phyloP scores from a whole-genome alignment of 2,113 vertebrate species.

The Hippoglossus stenolepis region DNA sequence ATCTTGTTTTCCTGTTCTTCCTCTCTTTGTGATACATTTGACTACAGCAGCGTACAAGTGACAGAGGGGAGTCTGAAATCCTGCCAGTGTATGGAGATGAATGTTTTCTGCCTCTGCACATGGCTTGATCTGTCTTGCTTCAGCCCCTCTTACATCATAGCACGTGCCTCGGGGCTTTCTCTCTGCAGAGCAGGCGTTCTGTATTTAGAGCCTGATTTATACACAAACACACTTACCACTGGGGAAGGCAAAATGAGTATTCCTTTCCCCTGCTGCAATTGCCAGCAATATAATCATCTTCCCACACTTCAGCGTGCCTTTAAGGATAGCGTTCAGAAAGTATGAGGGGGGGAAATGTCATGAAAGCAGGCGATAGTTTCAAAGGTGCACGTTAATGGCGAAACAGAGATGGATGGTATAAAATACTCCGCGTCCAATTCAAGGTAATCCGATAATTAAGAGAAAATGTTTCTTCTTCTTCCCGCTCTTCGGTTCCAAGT shows the following conservation, averaged over 20 bases:
- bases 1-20: neutral
- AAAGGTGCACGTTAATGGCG: too few relatives aligned
- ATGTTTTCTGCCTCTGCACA: slow-evolving; percentile 58
- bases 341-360: neutral
- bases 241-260: slow-evolving; percentile 42
- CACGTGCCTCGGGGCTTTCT: slow-evolving; percentile 55
- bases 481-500: slow-evolving; percentile 1
- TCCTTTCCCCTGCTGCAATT: slow-evolving; percentile 31
- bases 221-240: slow-evolving; percentile 46
- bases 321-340: slow-evolving; percentile 40
- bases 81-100: slow-evolving; percentile 38
- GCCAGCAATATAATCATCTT: slow-evolving; percentile 67
- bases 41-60: slow-evolving; percentile 11
- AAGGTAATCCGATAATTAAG: slow-evolving; percentile 31
- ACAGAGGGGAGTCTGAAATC: slow-evolving; percentile 36
- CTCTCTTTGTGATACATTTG: slow-evolving; percentile 18
- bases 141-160: slow-evolving; percentile 68
- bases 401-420: slow-evolving; percentile 6
- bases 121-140: slow-evolving; percentile 62
- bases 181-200: slow-evolving; percentile 51
- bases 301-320: slow-evolving; percentile 55
- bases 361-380: slow-evolving; percentile 16
- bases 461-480: neutral
- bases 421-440: slow-evolving; percentile 18
- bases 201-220: slow-evolving; percentile 62